These are phyloP conservation scores for Nomada fabriciana DNA, from an alignment of 2,888 invertebrate genomes.

Conservation along the genomic window DNA sequence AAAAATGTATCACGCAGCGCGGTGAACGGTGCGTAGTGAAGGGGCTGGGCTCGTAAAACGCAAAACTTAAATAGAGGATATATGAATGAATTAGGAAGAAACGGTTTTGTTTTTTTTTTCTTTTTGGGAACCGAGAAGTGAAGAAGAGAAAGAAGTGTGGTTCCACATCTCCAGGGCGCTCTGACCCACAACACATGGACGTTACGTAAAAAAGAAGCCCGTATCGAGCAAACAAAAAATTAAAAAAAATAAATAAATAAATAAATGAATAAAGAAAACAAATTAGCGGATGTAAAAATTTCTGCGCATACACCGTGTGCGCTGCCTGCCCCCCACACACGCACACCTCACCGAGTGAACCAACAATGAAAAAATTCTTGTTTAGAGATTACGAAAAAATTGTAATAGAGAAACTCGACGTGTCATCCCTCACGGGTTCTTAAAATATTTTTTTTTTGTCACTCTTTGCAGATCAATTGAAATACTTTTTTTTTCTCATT, in stretches of 20 bases:
- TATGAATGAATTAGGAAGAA: conserved; percentile 54
- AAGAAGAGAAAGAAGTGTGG: conserved; percentile 49
- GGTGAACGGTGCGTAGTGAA: conserved; percentile 80
- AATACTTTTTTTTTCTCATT: conserved; percentile 44
- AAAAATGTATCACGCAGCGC: conserved; percentile 65
- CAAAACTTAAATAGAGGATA: conserved; percentile 55
- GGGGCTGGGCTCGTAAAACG: conserved; percentile 70
- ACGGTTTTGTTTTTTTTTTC: conserved; percentile 35
- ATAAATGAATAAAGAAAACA: conserved; percentile 48
- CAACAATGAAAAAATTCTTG: conserved; percentile 51
- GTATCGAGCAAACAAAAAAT: conserved; percentile 66
- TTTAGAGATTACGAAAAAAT: conserved; percentile 59
- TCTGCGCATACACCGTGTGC: conserved; percentile 44
- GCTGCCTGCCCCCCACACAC: conserved; percentile 78
- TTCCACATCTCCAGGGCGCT: conserved; percentile 80
- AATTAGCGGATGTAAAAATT: conserved; percentile 11
- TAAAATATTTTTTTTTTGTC: conserved; percentile 59
- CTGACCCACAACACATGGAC: conserved; percentile 85
- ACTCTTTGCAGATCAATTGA: conserved; percentile 45
- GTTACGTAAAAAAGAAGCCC: conserved; percentile 74
- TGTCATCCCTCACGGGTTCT: conserved; percentile 63
- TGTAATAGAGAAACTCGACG: conserved; percentile 71
- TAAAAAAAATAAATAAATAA: conserved; percentile 44
- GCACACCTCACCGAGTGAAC: conserved; percentile 79
- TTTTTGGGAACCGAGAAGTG: conserved; percentile 47